Conservation (phyloP, 2,113 vertebrate species). For the Chinchilla lanigera region DNA sequence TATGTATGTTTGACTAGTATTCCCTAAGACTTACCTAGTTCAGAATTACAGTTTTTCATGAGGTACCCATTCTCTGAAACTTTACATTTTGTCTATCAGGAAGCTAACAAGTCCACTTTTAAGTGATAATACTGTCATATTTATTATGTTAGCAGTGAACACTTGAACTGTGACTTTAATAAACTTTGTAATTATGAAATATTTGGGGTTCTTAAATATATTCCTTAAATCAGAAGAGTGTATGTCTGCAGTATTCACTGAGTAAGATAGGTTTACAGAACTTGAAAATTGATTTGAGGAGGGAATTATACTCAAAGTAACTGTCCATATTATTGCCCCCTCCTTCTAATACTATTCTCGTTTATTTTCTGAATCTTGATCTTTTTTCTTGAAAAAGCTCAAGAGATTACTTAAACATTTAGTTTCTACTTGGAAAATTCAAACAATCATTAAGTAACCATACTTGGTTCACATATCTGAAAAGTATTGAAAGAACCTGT, state of each 20-base stretch:
- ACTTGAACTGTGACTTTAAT: slow-evolving; percentile 8
- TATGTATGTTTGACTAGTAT: not conserved
- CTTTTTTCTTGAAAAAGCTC: not conserved
- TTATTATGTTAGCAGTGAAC: slow-evolving; percentile 28
- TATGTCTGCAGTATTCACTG: not conserved
- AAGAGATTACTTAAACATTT: not conserved
- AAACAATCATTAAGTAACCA: not conserved
- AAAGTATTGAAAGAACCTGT: not conserved
- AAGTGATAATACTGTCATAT: not conserved
- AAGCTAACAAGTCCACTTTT: not conserved
- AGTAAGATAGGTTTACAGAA: not conserved
- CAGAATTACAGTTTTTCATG: not conserved
- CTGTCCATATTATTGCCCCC: not conserved
- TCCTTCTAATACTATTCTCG: not conserved
- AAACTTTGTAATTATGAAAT: not conserved
- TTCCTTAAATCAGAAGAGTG: not conserved
- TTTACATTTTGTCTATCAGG: not conserved
- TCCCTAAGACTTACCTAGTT: not conserved
- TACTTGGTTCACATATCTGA: not conserved
- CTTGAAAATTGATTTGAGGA: not conserved
- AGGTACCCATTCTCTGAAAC: not conserved
- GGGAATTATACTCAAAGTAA: not conserved
- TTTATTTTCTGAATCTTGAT: too few species aligned
- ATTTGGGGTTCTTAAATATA: not conserved
- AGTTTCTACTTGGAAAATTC: not conserved